Conservation (phyloP, 2,113 vertebrate genomes). For the Phyllostomus discolor region DNA sequence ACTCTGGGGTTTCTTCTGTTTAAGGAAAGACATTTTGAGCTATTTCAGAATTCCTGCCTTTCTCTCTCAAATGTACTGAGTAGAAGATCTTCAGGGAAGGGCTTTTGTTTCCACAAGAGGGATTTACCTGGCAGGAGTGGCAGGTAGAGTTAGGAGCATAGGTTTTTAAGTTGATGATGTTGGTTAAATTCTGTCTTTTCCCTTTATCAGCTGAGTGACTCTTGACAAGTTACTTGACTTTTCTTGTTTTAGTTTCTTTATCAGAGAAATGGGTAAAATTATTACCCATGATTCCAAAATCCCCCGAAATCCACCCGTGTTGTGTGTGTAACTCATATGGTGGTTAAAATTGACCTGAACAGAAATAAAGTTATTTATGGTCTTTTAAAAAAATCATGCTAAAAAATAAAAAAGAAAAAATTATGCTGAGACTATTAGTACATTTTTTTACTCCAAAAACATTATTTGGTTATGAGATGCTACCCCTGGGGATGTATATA, state of each 20-base stretch:
- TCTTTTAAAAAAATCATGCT: not conserved
- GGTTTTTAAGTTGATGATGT: not conserved
- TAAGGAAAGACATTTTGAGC: not conserved
- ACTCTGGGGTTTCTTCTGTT: not conserved
- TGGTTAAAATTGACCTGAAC: not conserved
- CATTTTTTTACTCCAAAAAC: not conserved
- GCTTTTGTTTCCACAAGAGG: not conserved
- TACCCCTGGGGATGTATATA: not conserved
- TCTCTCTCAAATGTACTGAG: not conserved
- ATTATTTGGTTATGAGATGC: not conserved
- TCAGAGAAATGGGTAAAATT: not conserved
- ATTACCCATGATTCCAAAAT: not conserved
- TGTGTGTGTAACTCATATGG: not conserved
- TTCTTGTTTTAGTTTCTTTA: not conserved
- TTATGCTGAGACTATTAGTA: not conserved
- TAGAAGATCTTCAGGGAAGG: not conserved
- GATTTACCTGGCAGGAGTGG: not conserved
- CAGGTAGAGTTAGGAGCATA: not conserved
- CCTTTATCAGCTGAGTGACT: not conserved
- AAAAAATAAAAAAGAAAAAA: not conserved
- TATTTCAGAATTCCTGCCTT: not conserved
- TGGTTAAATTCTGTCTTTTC: not conserved
- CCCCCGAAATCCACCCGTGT: not conserved
- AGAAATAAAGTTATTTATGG: not conserved
- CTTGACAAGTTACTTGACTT: not conserved